Evolutionary conservation across 37 sponge, comb jelly and placozoan genomes (phyloP), one percentile per base, ranked within the genome.

Genomic region (Lycopodina hypogea): DNA sequence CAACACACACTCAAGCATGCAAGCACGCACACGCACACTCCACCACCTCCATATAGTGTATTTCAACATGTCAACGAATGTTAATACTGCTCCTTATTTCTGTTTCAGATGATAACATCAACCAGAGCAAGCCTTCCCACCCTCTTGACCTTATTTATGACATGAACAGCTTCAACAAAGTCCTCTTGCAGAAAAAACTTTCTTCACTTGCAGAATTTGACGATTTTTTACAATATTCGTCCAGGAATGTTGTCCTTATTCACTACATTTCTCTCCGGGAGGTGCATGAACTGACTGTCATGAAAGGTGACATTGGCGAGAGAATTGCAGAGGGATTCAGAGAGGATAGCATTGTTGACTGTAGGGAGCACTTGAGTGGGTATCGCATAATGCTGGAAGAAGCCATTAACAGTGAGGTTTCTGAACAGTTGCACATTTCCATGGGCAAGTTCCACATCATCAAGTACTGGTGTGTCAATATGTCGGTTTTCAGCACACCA

Each of bases 391-490:
- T 70, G 48, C 3, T 69, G 4, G 28, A 26, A 2, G 38, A 50
- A 4, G 52, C 70, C 9, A 29, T 77, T 1, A 71, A 68, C 23
- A 11, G 6, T 4, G 53, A 69, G 64, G 23, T 58, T 11, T 45
- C 48, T 9, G 9, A 4, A 45, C 48, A 45, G 48, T 9, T 9
- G 8, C 67, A 45, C 28, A 56, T 37, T 6, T 2, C 50, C 24
- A 60, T 29, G 23, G 24, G 17, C 26, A 8, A 70, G 40, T 83
- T 83, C 55, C 8, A n/a, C 0, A 53, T 78, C 19, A 35, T 45
- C 18, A 70, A 71, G 37, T 74, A 86, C 45, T 65, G 63, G 30
- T 86, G 86, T 34, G 45, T 86, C 34, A 74, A 79, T 69, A 72
- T 64, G 57, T 67, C 75, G 1, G n/a, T 4, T 17, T 2, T 71